Evolutionary conservation across 53 echinoderm and acorn worm genomes (phyloP), one percentile per base, ranked within the genome.

Genomic region (Astropecten irregularis): DNA sequence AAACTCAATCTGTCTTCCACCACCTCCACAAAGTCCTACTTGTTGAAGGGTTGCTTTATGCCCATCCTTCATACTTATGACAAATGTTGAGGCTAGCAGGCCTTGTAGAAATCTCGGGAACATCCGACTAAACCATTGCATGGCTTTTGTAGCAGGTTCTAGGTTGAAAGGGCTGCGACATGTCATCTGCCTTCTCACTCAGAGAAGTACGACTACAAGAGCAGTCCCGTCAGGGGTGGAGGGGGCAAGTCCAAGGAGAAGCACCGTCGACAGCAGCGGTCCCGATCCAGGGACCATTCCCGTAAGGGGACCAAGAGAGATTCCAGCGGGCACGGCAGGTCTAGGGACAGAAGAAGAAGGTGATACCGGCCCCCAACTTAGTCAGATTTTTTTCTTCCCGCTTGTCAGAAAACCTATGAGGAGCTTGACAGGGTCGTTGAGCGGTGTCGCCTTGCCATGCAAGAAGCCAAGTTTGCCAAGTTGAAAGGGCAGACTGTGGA

Each of bases 321-420:
- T 27, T 84, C 84, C 1, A 66, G 88, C 34, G 34, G 76, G 32
- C 40, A 74, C 48, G 39, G 84, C 3, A 53, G 74, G 5, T 67
- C 76, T 0, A 39, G 85, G 35, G 79, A 79, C 32, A 44, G 79
- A 14, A 28, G 79, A n/a, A 40, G 79, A 29, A 62, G 79, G 79
- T 79, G 79, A 79, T 62, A 34, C 29, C 3, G 63, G 62, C 35
- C n/a, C n/a, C n/a, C n/a, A n/a, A n/a, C n/a, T n/a, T n/a, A n/a
- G n/a, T n/a, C n/a, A n/a, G n/a, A n/a, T n/a, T n/a, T n/a, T n/a
- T n/a, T n/a, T n/a, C n/a, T n/a, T n/a, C n/a, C n/a, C n/a, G n/a
- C n/a, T n/a, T n/a, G n/a, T n/a, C 95, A 99, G 99, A 99, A 90
- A 82, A 79, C 70, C 18, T 99, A 88, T 40, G 92, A 95, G 49